phyloP scores from a whole-genome alignment of 2,888 invertebrate genomes.

The Chrysomela aeneicollis region DNA sequence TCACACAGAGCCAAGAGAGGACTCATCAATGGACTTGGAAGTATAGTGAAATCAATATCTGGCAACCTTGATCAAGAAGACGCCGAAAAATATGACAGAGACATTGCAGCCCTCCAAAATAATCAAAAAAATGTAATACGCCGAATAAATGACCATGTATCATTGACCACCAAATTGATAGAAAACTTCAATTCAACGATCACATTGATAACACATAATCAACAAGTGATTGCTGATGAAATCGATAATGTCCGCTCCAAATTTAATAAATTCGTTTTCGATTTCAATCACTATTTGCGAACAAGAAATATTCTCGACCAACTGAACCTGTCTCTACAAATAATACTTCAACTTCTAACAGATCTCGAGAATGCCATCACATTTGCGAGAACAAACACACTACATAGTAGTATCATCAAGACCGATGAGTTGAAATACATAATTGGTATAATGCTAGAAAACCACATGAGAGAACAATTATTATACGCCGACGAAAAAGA shows the following conservation, averaged over 20 bases:
- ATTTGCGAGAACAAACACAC: neutral
- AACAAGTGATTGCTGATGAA: slow-evolving; percentile 4
- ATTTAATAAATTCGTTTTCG: neutral
- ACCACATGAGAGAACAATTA: no score
- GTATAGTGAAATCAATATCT: slow-evolving; percentile 22
- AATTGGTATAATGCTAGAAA: no score
- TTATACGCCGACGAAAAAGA: no score
- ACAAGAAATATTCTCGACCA: neutral
- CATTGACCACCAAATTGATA: slow-evolving; percentile 2
- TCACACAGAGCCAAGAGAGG: slow-evolving; percentile 5
- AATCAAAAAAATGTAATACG: slow-evolving; percentile 8
- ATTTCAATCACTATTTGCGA: neutral
- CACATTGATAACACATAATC: slow-evolving; percentile 8
- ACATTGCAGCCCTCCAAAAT: slow-evolving; percentile 2
- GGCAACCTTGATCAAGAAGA: slow-evolving; percentile 25
- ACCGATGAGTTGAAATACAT: neutral
- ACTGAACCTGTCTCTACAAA: neutral
- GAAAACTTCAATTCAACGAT: slow-evolving; percentile 19
- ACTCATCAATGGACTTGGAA: slow-evolving; percentile 15
- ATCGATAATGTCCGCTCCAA: neutral
- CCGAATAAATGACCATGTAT: slow-evolving; percentile 12
- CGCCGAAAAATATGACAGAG: slow-evolving; percentile 21
- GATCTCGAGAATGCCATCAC: neutral
- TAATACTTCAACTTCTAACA: neutral
- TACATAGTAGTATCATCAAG: neutral